phyloP scores from a whole-genome alignment of 1,140 invertebrate species.

The Drosophila sp. region DNA sequence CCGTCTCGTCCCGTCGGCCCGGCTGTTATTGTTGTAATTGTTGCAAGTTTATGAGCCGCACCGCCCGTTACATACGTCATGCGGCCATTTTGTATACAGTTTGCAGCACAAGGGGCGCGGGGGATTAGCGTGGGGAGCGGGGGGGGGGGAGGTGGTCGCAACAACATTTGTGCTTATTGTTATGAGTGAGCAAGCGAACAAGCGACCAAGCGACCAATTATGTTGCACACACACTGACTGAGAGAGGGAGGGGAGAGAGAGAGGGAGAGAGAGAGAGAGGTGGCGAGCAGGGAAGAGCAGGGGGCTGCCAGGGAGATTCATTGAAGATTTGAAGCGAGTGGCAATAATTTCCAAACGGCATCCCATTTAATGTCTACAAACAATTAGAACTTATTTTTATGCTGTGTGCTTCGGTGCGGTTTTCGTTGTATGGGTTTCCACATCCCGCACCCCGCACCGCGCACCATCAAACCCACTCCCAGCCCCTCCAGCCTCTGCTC shows the following conservation, averaged over 20 bases:
- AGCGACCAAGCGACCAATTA: conserved; percentile 64
- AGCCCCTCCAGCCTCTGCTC: background rate
- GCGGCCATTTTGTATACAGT: conserved; percentile 48
- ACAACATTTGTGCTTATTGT: conserved; percentile 74
- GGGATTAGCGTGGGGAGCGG: too few species aligned
- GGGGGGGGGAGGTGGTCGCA: background rate
- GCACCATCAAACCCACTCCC: too few species aligned
- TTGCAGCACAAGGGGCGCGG: background rate
- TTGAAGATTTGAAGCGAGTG: conserved; percentile 53
- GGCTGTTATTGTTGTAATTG: conserved; percentile 48
- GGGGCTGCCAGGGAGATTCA: conserved; percentile 5
- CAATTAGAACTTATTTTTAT: conserved; percentile 67
- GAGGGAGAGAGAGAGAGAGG: background rate
- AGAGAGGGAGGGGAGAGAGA: background rate
- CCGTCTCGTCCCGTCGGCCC: too few species aligned
- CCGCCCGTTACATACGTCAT: conserved; percentile 53
- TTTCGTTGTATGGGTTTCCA: conserved; percentile 9
- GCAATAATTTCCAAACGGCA: conserved; percentile 67
- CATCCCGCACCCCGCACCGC: too few species aligned
- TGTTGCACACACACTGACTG: conserved; percentile 31
- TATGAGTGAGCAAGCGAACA: conserved; percentile 49
- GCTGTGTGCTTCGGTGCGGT: conserved; percentile 11
- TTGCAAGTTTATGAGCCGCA: conserved; percentile 76
- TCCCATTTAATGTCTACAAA: conserved; percentile 74
- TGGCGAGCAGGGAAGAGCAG: background rate